Evolutionary conservation across 2,113 vertebrate species (phyloP).

Genomic region (Gambusia affinis): DNA sequence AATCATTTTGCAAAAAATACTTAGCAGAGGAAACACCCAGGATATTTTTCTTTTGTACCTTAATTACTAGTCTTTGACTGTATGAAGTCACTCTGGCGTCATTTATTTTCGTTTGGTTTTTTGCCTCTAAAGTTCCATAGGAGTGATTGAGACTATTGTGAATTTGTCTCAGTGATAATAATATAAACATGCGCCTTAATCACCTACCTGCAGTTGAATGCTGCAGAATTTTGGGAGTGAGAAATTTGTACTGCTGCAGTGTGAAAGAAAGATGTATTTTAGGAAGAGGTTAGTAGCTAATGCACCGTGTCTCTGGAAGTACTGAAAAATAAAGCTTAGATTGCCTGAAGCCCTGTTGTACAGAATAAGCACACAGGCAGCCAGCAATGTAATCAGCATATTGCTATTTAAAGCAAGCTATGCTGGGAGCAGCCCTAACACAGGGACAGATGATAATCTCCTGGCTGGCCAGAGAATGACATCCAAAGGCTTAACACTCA

Average conservation of each 20-base stretch:
- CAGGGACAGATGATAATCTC: slow-evolving; percentile 68
- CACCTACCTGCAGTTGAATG: not conserved
- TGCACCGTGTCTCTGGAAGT: slow-evolving; percentile 12
- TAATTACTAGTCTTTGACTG: not conserved
- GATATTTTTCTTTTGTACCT: not conserved
- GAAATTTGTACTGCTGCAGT: not conserved
- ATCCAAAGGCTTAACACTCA: slow-evolving; percentile 64
- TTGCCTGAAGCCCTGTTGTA: slow-evolving; percentile 23
- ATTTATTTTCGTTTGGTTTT: not conserved
- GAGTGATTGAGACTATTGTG: not conserved
- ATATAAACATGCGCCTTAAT: too few species aligned
- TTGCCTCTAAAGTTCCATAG: not conserved
- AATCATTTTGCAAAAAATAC: slow-evolving; percentile 19
- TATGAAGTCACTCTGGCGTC: not conserved
- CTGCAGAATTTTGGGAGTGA: not conserved
- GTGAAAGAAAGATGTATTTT: slow-evolving; percentile 27
- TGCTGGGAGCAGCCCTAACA: slow-evolving; percentile 54
- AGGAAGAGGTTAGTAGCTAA: slow-evolving; percentile 27
- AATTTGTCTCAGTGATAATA: too few species aligned
- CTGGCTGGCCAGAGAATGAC: slow-evolving; percentile 49
- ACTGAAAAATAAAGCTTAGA: slow-evolving; percentile 29
- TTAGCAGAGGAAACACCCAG: not conserved
- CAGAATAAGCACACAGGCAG: slow-evolving; percentile 23
- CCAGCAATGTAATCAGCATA: slow-evolving; percentile 54
- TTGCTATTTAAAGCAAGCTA: slow-evolving; percentile 71